These are phyloP conservation scores for Hemaris fuciformis DNA, from an alignment of 2,888 invertebrate genomes.

Conservation along the genomic window DNA sequence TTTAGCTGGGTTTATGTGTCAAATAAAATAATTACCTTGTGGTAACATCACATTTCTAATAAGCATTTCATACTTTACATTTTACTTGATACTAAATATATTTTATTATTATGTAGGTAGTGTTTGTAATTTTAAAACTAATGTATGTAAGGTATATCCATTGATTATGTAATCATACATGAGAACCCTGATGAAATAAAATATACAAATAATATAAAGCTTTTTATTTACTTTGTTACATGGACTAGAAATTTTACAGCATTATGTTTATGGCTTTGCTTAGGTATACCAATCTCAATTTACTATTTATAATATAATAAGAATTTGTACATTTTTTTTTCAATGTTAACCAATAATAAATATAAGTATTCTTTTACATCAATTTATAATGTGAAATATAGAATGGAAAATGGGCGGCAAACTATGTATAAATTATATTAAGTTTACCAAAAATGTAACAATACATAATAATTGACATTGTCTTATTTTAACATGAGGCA, in stretches of 20 bases:
- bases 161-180: not conserved
- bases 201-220: constrained; percentile 49
- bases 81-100: too few relatives aligned
- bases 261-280: constrained; percentile 47
- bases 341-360: too few relatives aligned
- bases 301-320: not conserved
- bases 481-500: not conserved
- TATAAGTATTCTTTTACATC: too few relatives aligned
- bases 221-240: constrained; percentile 70
- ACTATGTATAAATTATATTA: not conserved
- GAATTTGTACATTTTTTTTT: too few relatives aligned
- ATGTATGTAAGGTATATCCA: not conserved
- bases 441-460: not conserved
- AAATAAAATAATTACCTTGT: too few relatives aligned
- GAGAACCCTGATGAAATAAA: constrained; percentile 29
- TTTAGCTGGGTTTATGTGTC: too few relatives aligned
- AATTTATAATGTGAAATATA: too few relatives aligned
- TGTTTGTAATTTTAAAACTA: not conserved
- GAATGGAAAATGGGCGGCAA: too few relatives aligned
- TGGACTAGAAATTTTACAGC: constrained; percentile 72
- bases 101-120: not conserved
- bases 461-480: not conserved
- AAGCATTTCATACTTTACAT: too few relatives aligned
- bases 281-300: constrained; percentile 6
- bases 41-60: too few relatives aligned